A percentile compares a stretch with the other conserved stretches of the same genome.
These are phyloP conservation scores for Adineta ricciae DNA, from an alignment of 2,888 invertebrate species.

Conservation along the genomic window DNA sequence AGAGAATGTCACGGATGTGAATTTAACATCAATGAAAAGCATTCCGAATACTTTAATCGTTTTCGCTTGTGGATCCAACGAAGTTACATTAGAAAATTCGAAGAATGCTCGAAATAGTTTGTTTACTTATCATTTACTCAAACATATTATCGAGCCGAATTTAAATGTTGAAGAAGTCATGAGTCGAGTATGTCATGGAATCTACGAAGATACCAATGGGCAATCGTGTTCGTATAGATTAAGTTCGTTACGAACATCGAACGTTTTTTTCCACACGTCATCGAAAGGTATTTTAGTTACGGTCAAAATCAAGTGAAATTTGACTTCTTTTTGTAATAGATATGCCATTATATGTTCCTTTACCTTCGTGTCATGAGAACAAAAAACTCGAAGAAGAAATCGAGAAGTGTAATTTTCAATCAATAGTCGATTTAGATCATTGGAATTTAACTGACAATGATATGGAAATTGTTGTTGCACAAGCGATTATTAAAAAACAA, in stretches of 20 bases:
- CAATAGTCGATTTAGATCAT: not conserved
- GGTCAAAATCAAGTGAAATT: too few relatives aligned
- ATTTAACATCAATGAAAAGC: not conserved
- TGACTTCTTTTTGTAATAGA: not conserved
- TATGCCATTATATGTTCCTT: not conserved
- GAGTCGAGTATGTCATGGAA: not conserved
- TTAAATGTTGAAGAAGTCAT: not conserved
- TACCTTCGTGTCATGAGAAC: not conserved
- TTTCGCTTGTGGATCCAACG: not conserved
- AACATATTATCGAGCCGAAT: not conserved
- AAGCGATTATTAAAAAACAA: not conserved
- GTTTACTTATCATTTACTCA: not conserved
- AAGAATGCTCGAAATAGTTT: not conserved
- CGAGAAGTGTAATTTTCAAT: not conserved
- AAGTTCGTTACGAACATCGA: not conserved
- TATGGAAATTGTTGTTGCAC: not conserved
- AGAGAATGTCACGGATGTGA: not conserved
- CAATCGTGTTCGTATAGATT: not conserved
- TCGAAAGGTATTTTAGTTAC: too few relatives aligned
- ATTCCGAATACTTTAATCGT: not conserved
- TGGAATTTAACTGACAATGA: not conserved
- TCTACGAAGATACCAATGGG: not conserved
- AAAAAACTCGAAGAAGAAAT: not conserved
- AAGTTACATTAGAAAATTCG: not conserved
- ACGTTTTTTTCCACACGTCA: not conserved